phyloP scores from a whole-genome alignment of 2,113 vertebrate genomes.

The Notothenia coriiceps region DNA sequence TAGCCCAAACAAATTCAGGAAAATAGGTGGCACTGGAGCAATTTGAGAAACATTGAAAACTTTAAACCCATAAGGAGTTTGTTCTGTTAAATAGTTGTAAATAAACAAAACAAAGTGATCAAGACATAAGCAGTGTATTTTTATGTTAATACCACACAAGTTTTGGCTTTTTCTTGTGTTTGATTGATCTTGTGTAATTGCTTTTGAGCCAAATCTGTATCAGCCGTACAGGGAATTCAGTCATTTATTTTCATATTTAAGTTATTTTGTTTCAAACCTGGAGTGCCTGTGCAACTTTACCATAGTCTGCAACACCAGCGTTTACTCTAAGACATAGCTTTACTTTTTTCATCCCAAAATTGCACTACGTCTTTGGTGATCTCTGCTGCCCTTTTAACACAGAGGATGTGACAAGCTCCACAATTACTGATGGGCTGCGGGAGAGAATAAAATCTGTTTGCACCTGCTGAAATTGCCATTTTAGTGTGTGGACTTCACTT shows the following conservation, averaged over 20 bases:
- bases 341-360: neutral
- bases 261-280: neutral
- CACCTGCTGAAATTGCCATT: neutral
- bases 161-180: neutral
- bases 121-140: slow-evolving; percentile 5
- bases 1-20: neutral
- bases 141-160: neutral
- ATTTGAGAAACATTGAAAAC: neutral
- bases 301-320: neutral
- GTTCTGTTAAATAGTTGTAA: neutral
- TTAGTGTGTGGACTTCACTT: neutral
- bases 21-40: neutral
- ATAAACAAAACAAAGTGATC: neutral
- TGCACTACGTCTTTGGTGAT: neutral
- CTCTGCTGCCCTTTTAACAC: neutral
- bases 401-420: neutral
- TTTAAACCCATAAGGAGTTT: slow-evolving; percentile 4
- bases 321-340: neutral
- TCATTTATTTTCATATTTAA: neutral
- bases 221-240: neutral
- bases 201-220: neutral
- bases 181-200: neutral
- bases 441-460: neutral
- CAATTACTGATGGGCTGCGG: neutral
- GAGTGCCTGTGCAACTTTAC: neutral